A percentile compares a stretch with the other conserved stretches of the same genome.
Conservation (phyloP, 1,140 invertebrate genomes). For the Brachionus plicatilis region DNA sequence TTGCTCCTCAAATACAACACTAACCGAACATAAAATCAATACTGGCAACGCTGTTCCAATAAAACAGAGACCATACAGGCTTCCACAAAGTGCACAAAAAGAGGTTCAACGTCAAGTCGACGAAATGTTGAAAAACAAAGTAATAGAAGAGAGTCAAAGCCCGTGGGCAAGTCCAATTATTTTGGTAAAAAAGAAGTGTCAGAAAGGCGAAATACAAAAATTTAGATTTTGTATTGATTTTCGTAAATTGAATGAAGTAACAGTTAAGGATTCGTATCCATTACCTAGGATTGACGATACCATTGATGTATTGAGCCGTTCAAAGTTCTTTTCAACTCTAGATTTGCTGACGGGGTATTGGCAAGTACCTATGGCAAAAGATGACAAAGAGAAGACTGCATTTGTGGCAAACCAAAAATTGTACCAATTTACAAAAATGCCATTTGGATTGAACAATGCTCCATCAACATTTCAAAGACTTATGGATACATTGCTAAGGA, state of each 20-base stretch:
- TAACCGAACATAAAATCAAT: not conserved
- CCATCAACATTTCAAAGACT: conserved; percentile 51
- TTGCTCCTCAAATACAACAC: not conserved
- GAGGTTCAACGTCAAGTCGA: not conserved
- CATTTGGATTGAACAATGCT: conserved; percentile 54
- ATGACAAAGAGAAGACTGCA: not conserved
- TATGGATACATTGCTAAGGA: conserved; percentile 45
- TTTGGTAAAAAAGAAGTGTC: not conserved
- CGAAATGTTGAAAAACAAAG: not conserved
- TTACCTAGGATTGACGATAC: not conserved
- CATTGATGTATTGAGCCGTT: not conserved
- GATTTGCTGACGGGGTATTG: not conserved
- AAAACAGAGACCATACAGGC: not conserved
- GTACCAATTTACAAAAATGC: conserved; percentile 50
- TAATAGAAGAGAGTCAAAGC: not conserved
- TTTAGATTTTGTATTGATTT: not conserved
- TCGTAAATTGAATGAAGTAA: not conserved
- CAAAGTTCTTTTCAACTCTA: not conserved
- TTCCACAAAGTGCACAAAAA: not conserved
- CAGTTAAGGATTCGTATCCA: not conserved
- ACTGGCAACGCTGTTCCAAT: not conserved
- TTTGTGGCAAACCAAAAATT: conserved; percentile 37
- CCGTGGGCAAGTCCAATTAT: not conserved
- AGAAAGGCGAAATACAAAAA: not conserved
- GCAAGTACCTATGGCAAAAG: not conserved